Base-by-base conservation (phyloP, 2,888 invertebrate species). In the Crepidodera aurea region DNA sequence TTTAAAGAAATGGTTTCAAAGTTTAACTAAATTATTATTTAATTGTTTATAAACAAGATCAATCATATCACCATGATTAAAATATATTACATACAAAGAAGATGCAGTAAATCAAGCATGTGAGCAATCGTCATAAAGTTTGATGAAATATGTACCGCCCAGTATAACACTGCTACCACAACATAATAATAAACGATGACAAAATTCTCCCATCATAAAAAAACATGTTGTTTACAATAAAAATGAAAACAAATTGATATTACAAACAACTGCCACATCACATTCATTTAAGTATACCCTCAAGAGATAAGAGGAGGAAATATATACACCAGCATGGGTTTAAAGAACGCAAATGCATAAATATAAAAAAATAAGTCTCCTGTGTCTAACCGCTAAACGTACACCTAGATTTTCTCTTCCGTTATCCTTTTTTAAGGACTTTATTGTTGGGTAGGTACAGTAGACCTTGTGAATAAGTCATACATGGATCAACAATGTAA, bases 281-380 rank as follows among this genome's bases (percentile, higher is more conserved):
- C 29, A 50, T 50, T 50, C 29, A 50, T 50, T 50, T 50, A 50
- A 50, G 48, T 50, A 32, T 50, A 29, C 48, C 27, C 48, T 50
- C 27, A 50, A 29, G 48, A 50, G 48, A n/a, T 29, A 50, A 50
- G 7, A 7, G 29, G 10, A 16, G 15, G 16, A 46, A 25, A n/a
- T 22, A 22, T 25, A 6, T 7, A 25, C n/a, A n/a, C 8, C 12
- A 25, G 15, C 6, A 25, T 27, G 25, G 12, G 15, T 15, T 12
- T 25, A 46, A 46, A 46, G 8, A 13, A 46, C 22, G 25, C 8
- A 13, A 25, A 12, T 46, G 15, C 12, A 46, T 13, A 25, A 25
- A 44, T 19, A 44, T 44, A 44, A 29, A 29, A 29, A 29, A 29
- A 3, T 25, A 25, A 25, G 6, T 29, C 29, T 29, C 29, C 29